Evolutionary conservation across 2,797 vertebrate species (phyloP).

Genomic region (Halcyon leucocephala): DNA sequence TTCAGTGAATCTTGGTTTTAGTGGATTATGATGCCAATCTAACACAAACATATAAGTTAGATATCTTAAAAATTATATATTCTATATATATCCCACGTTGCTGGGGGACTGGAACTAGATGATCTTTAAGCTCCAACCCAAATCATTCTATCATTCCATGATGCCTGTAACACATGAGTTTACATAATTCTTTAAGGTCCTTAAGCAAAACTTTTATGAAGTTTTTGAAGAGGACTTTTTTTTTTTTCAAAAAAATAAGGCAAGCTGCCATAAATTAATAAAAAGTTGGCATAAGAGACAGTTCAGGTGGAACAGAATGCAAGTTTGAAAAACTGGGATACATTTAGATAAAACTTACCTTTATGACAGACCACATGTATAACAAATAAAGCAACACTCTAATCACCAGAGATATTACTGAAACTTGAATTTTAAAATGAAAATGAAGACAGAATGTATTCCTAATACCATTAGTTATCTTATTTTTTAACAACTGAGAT

Average conservation of each 20-base stretch:
- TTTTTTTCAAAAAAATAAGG: neutral
- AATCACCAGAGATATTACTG: neutral
- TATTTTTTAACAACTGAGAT: neutral
- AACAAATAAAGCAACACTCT: neutral
- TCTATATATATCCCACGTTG: neutral
- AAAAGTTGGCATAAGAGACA: neutral
- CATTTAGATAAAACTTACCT: neutral
- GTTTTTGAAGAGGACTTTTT: neutral
- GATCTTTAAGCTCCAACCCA: neutral
- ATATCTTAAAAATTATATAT: neutral
- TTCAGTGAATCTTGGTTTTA: constrained; percentile 8
- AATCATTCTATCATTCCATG: neutral
- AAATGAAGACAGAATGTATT: neutral
- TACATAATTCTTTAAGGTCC: neutral
- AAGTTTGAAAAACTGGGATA: neutral
- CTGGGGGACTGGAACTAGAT: neutral
- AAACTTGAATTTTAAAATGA: neutral
- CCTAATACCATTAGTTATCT: neutral
- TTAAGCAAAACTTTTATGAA: neutral
- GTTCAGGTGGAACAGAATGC: neutral
- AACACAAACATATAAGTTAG: neutral
- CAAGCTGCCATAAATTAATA: neutral
- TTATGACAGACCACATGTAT: neutral
- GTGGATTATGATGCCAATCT: neutral
- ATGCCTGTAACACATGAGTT: neutral